Evolutionary conservation across 2,797 vertebrate species (phyloP).

Genomic region (Enteromius anoplus): DNA sequence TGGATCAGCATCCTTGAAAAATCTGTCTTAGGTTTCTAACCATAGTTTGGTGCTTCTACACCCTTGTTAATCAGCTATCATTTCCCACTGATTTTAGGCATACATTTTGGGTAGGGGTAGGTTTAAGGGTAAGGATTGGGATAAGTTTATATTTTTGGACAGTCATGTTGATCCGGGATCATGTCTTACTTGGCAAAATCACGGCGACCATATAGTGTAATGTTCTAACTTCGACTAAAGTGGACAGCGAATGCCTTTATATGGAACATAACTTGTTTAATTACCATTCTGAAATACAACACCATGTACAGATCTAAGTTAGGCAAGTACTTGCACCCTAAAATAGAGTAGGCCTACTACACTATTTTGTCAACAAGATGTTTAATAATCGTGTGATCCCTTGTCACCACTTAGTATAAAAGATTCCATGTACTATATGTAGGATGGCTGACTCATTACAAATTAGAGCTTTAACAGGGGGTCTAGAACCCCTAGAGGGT

Average conservation of each 20-base stretch:
- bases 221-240: neutral
- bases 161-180: no score
- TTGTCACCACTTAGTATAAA: neutral
- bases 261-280: neutral
- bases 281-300: neutral
- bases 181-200: no score
- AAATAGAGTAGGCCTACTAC: neutral
- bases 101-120: no score
- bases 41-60: no score
- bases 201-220: neutral
- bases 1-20: no score
- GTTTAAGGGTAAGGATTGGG: no score
- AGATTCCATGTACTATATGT: neutral
- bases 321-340: neutral
- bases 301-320: neutral
- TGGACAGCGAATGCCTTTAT: neutral
- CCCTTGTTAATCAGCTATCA: no score
- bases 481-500: neutral
- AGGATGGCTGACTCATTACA: neutral
- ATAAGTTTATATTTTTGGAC: no score
- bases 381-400: neutral
- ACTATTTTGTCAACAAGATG: slow-evolving; percentile 7
- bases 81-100: no score
- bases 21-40: no score
- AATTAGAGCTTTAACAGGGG: neutral